phyloP scores from a whole-genome alignment of 2,888 invertebrate species.

The Biston stratarius region DNA sequence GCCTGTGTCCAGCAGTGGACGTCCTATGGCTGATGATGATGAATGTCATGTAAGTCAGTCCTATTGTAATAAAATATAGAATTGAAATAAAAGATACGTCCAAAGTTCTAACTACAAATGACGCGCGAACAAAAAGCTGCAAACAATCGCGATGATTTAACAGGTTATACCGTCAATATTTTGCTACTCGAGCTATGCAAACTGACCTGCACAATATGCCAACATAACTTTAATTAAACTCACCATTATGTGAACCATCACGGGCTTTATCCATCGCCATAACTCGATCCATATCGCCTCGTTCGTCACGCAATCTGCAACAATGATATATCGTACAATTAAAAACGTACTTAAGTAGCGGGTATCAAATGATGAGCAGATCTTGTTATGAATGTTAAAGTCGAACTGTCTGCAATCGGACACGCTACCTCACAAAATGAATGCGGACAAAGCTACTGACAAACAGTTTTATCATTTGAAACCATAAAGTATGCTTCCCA shows the following conservation, averaged over 20 bases:
- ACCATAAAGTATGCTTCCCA: slow-evolving; percentile 85
- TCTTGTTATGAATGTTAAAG: slow-evolving; percentile 72
- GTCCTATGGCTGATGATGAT: too few species aligned
- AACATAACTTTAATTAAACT: slow-evolving; percentile 61
- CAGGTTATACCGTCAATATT: slow-evolving; percentile 30
- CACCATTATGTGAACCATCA: slow-evolving; percentile 96
- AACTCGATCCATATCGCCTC: slow-evolving; percentile 93
- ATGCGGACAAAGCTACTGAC: slow-evolving; percentile 80
- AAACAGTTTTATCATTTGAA: slow-evolving; percentile 86
- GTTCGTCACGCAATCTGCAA: slow-evolving; percentile 95
- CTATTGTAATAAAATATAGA: neutral
- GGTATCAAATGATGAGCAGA: slow-evolving; percentile 50
- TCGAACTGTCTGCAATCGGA: slow-evolving; percentile 66
- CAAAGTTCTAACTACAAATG: slow-evolving; percentile 11
- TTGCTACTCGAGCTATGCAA: slow-evolving; percentile 26
- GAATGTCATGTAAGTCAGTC: neutral
- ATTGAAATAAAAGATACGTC: slow-evolving; percentile 8
- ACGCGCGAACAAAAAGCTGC: neutral
- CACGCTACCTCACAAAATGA: slow-evolving; percentile 75
- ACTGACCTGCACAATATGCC: slow-evolving; percentile 35
- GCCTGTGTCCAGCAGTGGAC: too few species aligned
- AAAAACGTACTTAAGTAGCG: slow-evolving; percentile 47
- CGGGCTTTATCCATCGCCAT: slow-evolving; percentile 93
- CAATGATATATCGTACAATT: slow-evolving; percentile 64
- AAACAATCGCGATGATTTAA: slow-evolving; percentile 21